These are phyloP conservation scores for Otolemur garnettii DNA, from an alignment of 2,113 vertebrate species.

Conservation along the genomic window DNA sequence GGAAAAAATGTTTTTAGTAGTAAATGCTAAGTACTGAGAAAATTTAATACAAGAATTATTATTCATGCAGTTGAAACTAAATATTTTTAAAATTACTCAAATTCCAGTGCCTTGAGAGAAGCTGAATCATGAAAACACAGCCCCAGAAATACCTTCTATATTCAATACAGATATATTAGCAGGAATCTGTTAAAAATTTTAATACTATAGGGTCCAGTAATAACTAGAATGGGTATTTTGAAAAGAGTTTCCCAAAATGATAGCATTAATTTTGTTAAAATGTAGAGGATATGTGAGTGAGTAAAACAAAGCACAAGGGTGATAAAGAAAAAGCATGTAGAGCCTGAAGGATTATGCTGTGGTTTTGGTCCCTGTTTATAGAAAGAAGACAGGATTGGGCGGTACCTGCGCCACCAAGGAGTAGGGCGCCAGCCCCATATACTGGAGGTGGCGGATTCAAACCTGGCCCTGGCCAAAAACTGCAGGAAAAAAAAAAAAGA, in stretches of 20 bases:
- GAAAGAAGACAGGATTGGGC: background rate
- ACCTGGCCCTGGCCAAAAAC: too few relatives aligned
- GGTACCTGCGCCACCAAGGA: too few relatives aligned
- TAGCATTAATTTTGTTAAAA: background rate
- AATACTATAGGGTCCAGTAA: background rate
- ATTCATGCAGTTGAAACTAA: slow-evolving; percentile 26
- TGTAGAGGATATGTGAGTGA: background rate
- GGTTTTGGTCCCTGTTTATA: background rate
- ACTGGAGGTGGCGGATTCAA: too few relatives aligned
- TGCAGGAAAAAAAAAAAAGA: background rate
- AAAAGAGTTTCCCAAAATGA: background rate
- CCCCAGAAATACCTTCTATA: background rate
- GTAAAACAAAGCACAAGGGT: background rate
- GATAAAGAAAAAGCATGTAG: background rate
- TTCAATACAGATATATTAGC: background rate
- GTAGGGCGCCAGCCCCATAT: too few relatives aligned
- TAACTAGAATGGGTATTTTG: slow-evolving; percentile 30
- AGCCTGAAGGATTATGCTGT: background rate
- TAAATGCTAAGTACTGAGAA: background rate
- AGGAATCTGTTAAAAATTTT: slow-evolving; percentile 19
- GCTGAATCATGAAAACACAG: slow-evolving; percentile 43
- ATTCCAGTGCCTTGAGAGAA: background rate
- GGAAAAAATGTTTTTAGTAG: slow-evolving; percentile 2
- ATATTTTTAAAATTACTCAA: background rate
- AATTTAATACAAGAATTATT: background rate